A percentile compares a stretch with the other conserved stretches of the same genome.
Conservation (phyloP, 2,888 invertebrate genomes). For the Cephus runcator region DNA sequence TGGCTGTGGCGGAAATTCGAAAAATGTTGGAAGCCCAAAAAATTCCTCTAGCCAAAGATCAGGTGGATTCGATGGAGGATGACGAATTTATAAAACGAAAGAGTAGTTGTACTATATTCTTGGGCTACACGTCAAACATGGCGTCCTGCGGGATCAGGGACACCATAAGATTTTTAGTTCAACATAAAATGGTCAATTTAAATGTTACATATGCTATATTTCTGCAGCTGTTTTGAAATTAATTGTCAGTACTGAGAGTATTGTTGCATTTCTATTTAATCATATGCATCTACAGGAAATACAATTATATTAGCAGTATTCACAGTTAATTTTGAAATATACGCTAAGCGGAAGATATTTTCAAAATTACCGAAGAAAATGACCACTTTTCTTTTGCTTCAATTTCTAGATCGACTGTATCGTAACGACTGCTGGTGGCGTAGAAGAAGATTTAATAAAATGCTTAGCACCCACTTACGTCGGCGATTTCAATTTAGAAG, state of each 20-base stretch:
- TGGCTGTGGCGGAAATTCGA: slow-evolving; percentile 90
- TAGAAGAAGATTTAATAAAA: slow-evolving; percentile 99
- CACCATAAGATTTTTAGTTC: slow-evolving; percentile 85
- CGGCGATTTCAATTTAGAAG: slow-evolving; percentile 89
- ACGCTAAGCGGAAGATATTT: too few species aligned
- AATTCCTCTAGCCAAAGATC: slow-evolving; percentile 75
- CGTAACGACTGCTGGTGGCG: slow-evolving; percentile 96
- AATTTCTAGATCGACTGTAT: slow-evolving; percentile 85
- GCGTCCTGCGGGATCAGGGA: slow-evolving; percentile 95
- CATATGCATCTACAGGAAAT: background rate
- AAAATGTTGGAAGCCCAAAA: slow-evolving; percentile 80
- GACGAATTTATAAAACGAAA: slow-evolving; percentile 83
- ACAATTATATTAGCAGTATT: too few species aligned
- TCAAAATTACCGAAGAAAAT: background rate
- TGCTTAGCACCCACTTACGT: slow-evolving; percentile 94
- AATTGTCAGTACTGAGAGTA: background rate
- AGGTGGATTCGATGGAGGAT: slow-evolving; percentile 75
- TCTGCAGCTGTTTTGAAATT: too few species aligned
- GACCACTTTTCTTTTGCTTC: slow-evolving; percentile 6
- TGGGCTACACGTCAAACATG: slow-evolving; percentile 98
- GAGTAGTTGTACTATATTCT: slow-evolving; percentile 91
- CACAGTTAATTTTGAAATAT: too few species aligned
- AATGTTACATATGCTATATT: background rate
- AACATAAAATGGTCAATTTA: slow-evolving; percentile 78
- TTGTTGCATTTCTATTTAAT: background rate